phyloP scores from a whole-genome alignment of 2,797 vertebrate species.

The Lacerta bilineata region DNA sequence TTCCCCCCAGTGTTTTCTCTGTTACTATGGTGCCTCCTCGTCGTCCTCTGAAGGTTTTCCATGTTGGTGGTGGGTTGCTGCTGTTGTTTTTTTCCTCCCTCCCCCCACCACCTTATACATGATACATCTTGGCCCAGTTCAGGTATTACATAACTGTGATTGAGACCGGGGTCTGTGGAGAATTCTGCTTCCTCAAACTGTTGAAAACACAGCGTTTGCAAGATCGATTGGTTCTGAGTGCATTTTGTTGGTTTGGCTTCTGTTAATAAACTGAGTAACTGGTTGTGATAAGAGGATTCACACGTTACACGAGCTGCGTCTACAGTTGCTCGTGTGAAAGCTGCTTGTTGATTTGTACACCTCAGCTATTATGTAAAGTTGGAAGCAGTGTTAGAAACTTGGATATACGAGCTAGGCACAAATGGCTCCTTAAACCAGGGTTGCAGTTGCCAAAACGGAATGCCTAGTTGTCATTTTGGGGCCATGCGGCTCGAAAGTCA shows the following conservation, averaged over 20 bases:
- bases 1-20: constrained; percentile 2
- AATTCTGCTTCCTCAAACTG: constrained; percentile 16
- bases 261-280: not conserved
- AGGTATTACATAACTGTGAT: not conserved
- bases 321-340: too few relatives aligned
- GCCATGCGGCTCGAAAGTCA: too few relatives aligned
- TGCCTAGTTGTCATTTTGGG: too few relatives aligned
- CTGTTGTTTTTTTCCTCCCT: not conserved
- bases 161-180: constrained; percentile 5
- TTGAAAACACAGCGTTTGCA: not conserved
- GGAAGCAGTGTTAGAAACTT: too few relatives aligned
- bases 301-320: too few relatives aligned
- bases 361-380: too few relatives aligned
- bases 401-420: too few relatives aligned
- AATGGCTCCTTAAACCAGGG: too few relatives aligned
- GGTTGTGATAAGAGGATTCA: too few relatives aligned
- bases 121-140: not conserved
- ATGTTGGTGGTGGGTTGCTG: not conserved
- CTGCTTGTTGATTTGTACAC: too few relatives aligned
- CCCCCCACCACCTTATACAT: not conserved
- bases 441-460: too few relatives aligned
- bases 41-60: constrained; percentile 46
- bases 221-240: not conserved
- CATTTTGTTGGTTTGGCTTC: not conserved
- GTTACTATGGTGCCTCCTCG: constrained; percentile 24